Evolutionary conservation across 1,140 invertebrate species (phyloP), one percentile per base, ranked within the genome.

Genomic region (Anagrus nilaparvatae): DNA sequence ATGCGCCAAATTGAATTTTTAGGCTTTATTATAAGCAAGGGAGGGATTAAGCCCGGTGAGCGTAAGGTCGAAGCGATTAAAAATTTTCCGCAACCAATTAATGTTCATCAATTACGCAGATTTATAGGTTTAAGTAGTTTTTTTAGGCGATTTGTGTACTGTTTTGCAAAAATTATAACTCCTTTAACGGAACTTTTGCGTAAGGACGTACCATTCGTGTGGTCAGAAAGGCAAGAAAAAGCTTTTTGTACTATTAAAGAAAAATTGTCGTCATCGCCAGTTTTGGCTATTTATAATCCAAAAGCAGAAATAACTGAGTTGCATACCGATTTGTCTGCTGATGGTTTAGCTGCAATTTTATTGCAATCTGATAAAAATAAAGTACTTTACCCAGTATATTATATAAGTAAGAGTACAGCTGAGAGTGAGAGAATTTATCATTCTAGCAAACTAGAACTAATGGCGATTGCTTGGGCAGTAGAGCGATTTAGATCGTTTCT

Each of bases 261-360:
- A 6, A 28, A 28, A 21, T 12, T 44, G 18, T 20, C 33, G 2
- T 18, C 23, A 18, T n/a, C 12, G 14, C 34, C 33, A 13, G 32
- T 44, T 21, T 29, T 44, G n/a, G 35, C 33, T 8, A 44, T 38
- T 5, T 44, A 37, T 31, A 32, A 44, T 25, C 32, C 32, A 8
- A 9, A 17, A 14, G 32, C 32, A 8, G 5, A 18, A 4, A 16
- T 17, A 4, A 33, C 32, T 21, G 34, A 36, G 14, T 13, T 36
- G 7, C 57, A 64, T 36, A 64, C 56, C 9, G 59, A 61, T 37
- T 55, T 62, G 13, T 46, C 50, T 42, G 18, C 20, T 19, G 20
- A 52, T 30, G 54, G 57, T 19, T 47, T 49, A 52, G 51, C 48
- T 34, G 55, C 48, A 37, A 46, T 58, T 34, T 34, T 61, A 37